Evolutionary conservation across 2,113 vertebrate genomes (phyloP).

Genomic region (Eolophus roseicapilla): DNA sequence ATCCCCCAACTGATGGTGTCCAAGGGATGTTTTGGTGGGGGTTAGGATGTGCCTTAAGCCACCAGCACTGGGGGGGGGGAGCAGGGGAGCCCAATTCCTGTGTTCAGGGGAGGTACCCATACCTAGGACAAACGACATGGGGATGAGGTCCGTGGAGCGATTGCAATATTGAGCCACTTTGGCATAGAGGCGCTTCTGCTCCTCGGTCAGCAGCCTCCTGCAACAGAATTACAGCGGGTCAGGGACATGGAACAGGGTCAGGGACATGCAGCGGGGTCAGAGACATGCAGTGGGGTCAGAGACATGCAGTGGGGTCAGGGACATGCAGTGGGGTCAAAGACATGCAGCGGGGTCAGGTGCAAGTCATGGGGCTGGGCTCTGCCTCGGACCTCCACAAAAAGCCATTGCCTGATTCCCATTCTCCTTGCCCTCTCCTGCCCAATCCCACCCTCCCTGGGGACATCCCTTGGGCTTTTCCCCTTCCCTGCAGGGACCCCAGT

Average conservation of each 20-base stretch:
- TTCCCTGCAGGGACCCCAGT: not conserved
- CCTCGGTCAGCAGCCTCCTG: conserved; percentile 77
- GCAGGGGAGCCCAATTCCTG: not conserved
- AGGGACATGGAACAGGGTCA: not conserved
- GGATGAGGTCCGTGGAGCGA: conserved; percentile 83
- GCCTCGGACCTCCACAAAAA: not conserved
- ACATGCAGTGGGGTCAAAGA: not conserved
- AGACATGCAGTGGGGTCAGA: not conserved
- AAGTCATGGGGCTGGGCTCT: rapidly evolving
- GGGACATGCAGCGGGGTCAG: not conserved
- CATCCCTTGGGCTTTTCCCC: not conserved
- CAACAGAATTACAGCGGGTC: not conserved
- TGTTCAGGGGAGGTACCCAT: not conserved
- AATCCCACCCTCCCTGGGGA: not conserved
- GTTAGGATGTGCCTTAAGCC: not conserved
- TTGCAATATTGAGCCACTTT: conserved; percentile 83
- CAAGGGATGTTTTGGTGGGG: not conserved
- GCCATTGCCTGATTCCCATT: not conserved
- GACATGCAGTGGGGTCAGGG: not conserved
- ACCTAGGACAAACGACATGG: conserved; percentile 86
- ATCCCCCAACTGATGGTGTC: rapidly evolving
- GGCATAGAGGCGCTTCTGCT: conserved; percentile 81
- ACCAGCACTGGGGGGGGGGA: rapidly evolving
- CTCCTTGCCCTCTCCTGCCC: not conserved
- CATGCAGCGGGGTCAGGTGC: not conserved